Conservation (phyloP, 2,797 vertebrate genomes). For the Antennarius maculatus region DNA sequence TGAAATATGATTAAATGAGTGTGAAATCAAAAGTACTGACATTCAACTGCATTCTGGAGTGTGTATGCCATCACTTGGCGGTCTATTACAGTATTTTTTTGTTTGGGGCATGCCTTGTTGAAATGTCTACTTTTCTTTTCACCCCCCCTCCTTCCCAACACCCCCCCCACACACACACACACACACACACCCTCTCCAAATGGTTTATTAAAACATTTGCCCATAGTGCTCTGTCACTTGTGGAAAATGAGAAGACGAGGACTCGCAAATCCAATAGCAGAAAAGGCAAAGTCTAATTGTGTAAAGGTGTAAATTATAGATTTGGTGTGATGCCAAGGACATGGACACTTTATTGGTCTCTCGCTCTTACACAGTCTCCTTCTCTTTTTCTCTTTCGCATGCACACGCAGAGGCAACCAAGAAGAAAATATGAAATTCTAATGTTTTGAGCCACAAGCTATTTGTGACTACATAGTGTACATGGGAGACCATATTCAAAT, state of each 20-base stretch:
- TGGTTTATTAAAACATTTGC: conserved; percentile 74
- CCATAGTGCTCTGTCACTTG: conserved; percentile 70
- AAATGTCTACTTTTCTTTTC: conserved; percentile 24
- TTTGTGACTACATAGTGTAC: conserved; percentile 76
- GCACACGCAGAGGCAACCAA: conserved; percentile 58
- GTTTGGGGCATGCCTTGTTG: conserved; percentile 27
- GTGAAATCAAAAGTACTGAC: conserved; percentile 54
- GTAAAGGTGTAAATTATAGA: conserved; percentile 81
- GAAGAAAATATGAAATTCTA: conserved; percentile 84
- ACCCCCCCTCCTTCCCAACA: background rate
- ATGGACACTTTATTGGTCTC: conserved; percentile 59
- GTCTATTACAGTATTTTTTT: conserved; percentile 31
- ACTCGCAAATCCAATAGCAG: conserved; percentile 75
- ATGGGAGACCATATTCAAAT: conserved; percentile 81
- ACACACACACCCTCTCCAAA: conserved; percentile 2
- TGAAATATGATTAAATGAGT: conserved; percentile 59
- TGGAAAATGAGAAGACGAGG: conserved; percentile 69
- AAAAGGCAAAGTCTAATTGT: conserved; percentile 79
- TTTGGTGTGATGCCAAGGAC: conserved; percentile 77
- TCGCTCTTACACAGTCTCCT: conserved; percentile 48
- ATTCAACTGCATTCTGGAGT: conserved; percentile 36
- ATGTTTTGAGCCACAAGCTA: conserved; percentile 82
- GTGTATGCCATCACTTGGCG: conserved; percentile 52
- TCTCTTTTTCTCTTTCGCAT: conserved; percentile 33
- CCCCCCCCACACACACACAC: no score